phyloP scores from a whole-genome alignment of 2,797 vertebrate species.

The Valencia hispanica region DNA sequence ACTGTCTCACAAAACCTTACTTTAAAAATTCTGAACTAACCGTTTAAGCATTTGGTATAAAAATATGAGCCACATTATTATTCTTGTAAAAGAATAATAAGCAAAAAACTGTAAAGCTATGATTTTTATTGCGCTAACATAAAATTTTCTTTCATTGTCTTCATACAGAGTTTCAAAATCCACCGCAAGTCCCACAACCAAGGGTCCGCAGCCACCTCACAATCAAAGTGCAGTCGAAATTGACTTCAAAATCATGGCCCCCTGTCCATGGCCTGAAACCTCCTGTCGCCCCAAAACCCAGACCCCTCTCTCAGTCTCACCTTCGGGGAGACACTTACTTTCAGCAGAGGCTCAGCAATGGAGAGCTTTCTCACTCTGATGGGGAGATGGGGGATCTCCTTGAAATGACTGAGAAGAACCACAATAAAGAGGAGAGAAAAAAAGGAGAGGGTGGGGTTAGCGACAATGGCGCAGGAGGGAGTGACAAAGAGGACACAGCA shows the following conservation, averaged over 20 bases:
- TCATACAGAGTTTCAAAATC: conserved; percentile 88
- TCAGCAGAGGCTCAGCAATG: conserved; percentile 84
- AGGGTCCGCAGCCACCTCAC: conserved; percentile 84
- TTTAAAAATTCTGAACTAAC: background rate
- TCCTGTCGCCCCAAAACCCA: conserved; percentile 92
- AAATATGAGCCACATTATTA: conserved; percentile 23
- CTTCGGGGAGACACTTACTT: conserved; percentile 74
- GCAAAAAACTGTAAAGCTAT: background rate
- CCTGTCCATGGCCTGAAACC: conserved; percentile 88
- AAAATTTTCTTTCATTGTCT: conserved; percentile 25
- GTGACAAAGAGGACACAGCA: conserved; percentile 35
- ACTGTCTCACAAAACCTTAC: too few species aligned
- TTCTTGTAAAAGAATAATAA: background rate
- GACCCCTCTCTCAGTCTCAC: conserved; percentile 74
- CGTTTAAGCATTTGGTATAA: conserved; percentile 11
- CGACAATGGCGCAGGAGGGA: conserved; percentile 17
- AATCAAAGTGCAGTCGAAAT: conserved; percentile 86
- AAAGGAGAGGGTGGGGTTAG: conserved; percentile 38
- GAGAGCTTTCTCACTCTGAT: conserved; percentile 80
- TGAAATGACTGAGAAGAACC: conserved; percentile 57
- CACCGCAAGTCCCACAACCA: conserved; percentile 87
- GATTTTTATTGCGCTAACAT: conserved; percentile 10
- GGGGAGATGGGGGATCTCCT: conserved; percentile 67
- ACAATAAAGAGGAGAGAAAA: conserved; percentile 57
- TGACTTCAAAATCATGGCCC: conserved; percentile 83